Conservation (phyloP, 2,888 invertebrate genomes). For the Diplolepis rosae region DNA sequence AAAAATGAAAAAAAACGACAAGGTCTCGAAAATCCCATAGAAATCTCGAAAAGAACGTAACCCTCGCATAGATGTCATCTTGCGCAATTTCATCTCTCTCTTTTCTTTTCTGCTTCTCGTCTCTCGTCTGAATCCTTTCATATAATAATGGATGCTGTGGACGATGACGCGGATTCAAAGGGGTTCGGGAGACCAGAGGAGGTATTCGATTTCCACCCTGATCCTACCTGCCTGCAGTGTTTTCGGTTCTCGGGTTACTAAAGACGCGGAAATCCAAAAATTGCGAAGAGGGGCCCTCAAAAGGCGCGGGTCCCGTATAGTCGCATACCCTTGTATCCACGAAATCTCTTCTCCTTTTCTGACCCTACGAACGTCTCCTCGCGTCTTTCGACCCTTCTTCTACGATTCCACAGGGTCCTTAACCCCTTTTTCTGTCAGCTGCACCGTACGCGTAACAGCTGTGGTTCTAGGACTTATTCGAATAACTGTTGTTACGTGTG, state of each 20-base stretch:
- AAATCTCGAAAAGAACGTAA: slow-evolving; percentile 44
- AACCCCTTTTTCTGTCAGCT: slow-evolving; percentile 73
- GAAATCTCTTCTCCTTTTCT: slow-evolving; percentile 32
- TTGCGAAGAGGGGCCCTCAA: slow-evolving; percentile 62
- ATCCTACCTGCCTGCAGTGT: slow-evolving; percentile 62
- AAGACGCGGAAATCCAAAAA: slow-evolving; percentile 72
- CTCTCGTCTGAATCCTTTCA: slow-evolving; percentile 20
- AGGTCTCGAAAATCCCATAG: slow-evolving; percentile 18
- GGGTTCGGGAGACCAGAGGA: slow-evolving; percentile 48
- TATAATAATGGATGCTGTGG: slow-evolving; percentile 23
- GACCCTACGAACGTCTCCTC: slow-evolving; percentile 40
- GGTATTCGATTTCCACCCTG: slow-evolving; percentile 48
- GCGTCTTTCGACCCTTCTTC: slow-evolving; percentile 52
- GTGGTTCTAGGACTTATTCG: slow-evolving; percentile 54
- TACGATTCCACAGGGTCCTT: slow-evolving; percentile 61
- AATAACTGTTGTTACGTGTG: slow-evolving; percentile 43
- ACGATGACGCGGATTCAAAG: slow-evolving; percentile 50
- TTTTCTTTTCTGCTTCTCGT: slow-evolving; percentile 36
- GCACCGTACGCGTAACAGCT: slow-evolving; percentile 67
- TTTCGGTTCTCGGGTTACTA: slow-evolving; percentile 70
- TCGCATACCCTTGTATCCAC: slow-evolving; percentile 22
- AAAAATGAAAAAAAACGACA: slow-evolving; percentile 41
- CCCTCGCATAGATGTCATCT: slow-evolving; percentile 69
- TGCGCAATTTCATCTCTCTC: slow-evolving; percentile 65
- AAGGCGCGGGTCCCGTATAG: slow-evolving; percentile 44